Percentiles rank a stretch among this genome's conserved stretches.
Conservation (phyloP, 2,113 vertebrate genomes). For the Oryzias celebensis region DNA sequence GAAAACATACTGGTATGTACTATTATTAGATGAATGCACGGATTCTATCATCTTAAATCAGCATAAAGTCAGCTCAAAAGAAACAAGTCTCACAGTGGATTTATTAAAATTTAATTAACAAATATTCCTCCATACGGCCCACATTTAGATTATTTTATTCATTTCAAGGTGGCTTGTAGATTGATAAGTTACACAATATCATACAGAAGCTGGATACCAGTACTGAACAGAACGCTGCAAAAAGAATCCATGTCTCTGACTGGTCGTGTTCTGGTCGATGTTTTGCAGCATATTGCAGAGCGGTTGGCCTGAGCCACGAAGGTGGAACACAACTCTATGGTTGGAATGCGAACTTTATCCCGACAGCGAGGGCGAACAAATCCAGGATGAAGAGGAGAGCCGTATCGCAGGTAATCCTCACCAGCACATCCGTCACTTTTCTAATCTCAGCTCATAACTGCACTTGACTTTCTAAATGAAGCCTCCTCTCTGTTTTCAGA, state of each 20-base stretch:
- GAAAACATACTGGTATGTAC: too few species aligned
- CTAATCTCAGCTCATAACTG: constrained; percentile 3
- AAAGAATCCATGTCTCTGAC: constrained; percentile 67
- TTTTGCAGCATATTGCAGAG: constrained; percentile 73
- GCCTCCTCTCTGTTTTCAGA: constrained; percentile 10
- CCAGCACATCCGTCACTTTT: neutral
- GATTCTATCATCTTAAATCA: neutral
- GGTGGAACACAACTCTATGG: constrained; percentile 2
- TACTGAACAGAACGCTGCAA: constrained; percentile 70
- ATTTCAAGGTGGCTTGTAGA: constrained; percentile 70
- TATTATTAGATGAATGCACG: too few species aligned
- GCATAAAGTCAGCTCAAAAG: neutral
- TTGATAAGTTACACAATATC: constrained; percentile 75
- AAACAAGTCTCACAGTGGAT: constrained; percentile 21
- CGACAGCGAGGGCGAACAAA: constrained; percentile 12
- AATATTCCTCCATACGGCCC: constrained; percentile 53
- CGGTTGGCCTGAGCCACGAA: constrained; percentile 2
- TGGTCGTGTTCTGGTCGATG: constrained; percentile 57
- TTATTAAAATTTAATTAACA: constrained; percentile 74
- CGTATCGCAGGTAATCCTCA: constrained; percentile 2
- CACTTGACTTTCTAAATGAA: constrained; percentile 30
- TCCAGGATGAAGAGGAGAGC: constrained; percentile 14
- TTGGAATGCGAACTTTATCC: neutral
- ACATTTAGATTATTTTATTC: constrained; percentile 65
- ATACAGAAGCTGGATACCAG: constrained; percentile 70